phyloP scores from a whole-genome alignment of 1,140 invertebrate species.

The Panonychus citri region DNA sequence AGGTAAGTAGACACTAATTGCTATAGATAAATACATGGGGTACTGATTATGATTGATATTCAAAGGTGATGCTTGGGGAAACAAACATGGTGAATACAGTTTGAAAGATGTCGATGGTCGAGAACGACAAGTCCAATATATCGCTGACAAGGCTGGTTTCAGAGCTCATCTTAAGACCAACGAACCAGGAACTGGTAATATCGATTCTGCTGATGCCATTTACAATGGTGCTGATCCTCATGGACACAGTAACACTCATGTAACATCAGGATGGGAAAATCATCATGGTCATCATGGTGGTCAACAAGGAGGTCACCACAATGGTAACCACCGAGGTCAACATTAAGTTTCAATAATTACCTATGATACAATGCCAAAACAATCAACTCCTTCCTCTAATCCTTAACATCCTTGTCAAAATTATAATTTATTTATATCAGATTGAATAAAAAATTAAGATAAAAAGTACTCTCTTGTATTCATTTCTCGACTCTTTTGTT shows the following conservation, averaged over 20 bases:
- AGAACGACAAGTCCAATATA: slow-evolving; percentile 12
- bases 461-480: no score
- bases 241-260: background rate
- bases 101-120: slow-evolving; percentile 10
- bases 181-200: slow-evolving; percentile 15
- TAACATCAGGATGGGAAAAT: background rate
- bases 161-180: slow-evolving; percentile 15
- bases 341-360: no score
- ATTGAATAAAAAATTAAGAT: no score
- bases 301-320: no score
- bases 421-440: no score
- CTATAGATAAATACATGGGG: no score
- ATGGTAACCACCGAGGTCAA: background rate
- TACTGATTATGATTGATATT: no score
- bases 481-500: no score
- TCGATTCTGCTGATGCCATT: slow-evolving; percentile 11
- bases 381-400: no score
- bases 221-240: slow-evolving; percentile 1
- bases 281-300: background rate
- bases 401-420: no score
- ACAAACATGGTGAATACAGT: slow-evolving; percentile 10
- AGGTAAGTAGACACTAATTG: background rate
- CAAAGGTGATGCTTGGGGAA: slow-evolving; percentile 11
- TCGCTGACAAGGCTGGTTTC: slow-evolving; percentile 14
- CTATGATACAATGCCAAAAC: no score